Percentiles rank a stretch among this genome's conserved stretches.
These are phyloP conservation scores for Penaeus monodon DNA, from an alignment of 2,888 invertebrate species.

Conservation along the genomic window DNA sequence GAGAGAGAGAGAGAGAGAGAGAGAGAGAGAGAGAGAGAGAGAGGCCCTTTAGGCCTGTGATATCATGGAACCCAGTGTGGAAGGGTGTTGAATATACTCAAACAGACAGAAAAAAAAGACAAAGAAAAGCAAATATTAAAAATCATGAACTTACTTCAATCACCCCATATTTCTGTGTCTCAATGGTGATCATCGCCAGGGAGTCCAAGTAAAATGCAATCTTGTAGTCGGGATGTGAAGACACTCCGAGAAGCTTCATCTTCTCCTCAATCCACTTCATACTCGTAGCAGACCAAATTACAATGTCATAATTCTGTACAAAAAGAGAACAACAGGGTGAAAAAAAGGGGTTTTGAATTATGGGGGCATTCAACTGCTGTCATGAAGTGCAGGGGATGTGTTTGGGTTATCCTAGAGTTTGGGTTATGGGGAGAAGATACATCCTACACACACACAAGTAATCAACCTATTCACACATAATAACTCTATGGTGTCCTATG, in stretches of 20 bases:
- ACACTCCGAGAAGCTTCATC: conserved; percentile 96
- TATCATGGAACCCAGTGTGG: not conserved
- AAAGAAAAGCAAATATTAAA: not conserved
- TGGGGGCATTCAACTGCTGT: no score
- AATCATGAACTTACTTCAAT: conserved; percentile 80
- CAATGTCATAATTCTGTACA: conserved; percentile 84
- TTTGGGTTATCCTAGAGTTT: no score
- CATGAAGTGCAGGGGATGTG: no score
- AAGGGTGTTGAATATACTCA: no score
- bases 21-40: no score
- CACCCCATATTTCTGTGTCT: conserved; percentile 90
- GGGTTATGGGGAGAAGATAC: no score
- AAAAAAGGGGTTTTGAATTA: no score
- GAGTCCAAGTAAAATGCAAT: conserved; percentile 92
- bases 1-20: no score
- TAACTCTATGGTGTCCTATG: no score
- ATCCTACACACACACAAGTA: no score
- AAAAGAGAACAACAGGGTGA: no score
- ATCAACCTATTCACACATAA: no score
- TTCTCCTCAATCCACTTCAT: conserved; percentile 99
- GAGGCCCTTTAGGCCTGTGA: not conserved
- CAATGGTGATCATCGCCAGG: conserved; percentile 93
- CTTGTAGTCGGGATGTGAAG: conserved; percentile 83
- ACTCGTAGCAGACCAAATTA: conserved; percentile 97
- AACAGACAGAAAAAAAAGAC: not conserved